These are phyloP conservation scores for Arge pagana DNA, from an alignment of 2,888 invertebrate species.

Conservation along the genomic window DNA sequence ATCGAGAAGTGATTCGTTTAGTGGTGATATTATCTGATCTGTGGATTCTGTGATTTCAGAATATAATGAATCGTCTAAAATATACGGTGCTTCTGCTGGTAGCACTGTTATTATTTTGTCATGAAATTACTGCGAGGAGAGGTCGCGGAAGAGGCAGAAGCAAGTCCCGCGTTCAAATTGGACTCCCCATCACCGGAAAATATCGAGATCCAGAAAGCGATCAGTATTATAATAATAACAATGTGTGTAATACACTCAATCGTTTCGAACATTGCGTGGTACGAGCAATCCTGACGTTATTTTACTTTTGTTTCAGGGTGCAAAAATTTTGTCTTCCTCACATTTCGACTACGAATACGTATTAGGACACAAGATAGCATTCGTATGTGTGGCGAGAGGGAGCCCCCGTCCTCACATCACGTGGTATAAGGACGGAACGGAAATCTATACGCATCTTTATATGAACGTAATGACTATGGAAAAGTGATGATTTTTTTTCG, in stretches of 20 bases:
- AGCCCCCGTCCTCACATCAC: slow-evolving; percentile 90
- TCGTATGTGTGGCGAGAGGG: slow-evolving; percentile 89
- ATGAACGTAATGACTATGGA: slow-evolving; percentile 75
- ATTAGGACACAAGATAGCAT: slow-evolving; percentile 91
- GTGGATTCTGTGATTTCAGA: too few species aligned
- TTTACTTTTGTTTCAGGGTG: slow-evolving; percentile 68
- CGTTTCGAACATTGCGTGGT: neutral
- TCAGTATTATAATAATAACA: slow-evolving; percentile 87
- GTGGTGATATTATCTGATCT: too few species aligned
- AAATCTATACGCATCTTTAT: slow-evolving; percentile 88
- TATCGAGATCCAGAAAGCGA: slow-evolving; percentile 89
- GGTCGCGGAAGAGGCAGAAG: slow-evolving; percentile 74
- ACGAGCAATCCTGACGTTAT: neutral
- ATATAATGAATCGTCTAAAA: slow-evolving; percentile 34
- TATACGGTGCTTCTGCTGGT: slow-evolving; percentile 50
- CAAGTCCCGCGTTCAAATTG: slow-evolving; percentile 84
- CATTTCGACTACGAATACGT: slow-evolving; percentile 94
- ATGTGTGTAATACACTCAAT: slow-evolving; percentile 71
- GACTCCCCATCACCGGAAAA: slow-evolving; percentile 85
- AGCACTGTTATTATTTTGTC: slow-evolving; percentile 53
- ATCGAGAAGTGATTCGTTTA: too few species aligned
- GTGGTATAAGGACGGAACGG: slow-evolving; percentile 94
- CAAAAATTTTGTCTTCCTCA: slow-evolving; percentile 84
- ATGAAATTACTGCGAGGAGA: slow-evolving; percentile 64
- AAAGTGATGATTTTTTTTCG: neutral